Base-by-base conservation (phyloP, 2,888 invertebrate species). In the Timandra comae region DNA sequence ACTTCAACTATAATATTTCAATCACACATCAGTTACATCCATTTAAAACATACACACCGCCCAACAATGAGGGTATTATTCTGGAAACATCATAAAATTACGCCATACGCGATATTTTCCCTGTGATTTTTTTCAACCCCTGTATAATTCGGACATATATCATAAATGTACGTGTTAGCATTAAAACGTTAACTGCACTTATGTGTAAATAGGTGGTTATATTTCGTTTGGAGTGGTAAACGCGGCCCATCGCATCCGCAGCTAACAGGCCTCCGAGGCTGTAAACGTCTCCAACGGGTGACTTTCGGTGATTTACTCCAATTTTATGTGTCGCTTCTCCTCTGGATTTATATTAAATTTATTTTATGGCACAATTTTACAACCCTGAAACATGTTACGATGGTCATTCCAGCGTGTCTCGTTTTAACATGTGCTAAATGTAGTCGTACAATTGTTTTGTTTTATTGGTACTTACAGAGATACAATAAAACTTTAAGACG, bases 291-390 rank as follows among this genome's bases (percentile, higher is more conserved):
- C 67, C 65, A 68, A 60, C 78, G 79, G 66, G 73, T 79, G 82
- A 78, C 81, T 81, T 79, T 75, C 58, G 66, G 80, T 81, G 82
- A 84, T 84, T 84, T 84, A 84, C 79, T 74, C 60, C 78, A 71
- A 80, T 81, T 84, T 84, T 84, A 82, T 82, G 81, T 80, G 79
- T 75, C 78, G 73, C 68, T 69, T 67, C 72, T 68, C 66, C 69
- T 63, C 65, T 65, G 70, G 78, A 76, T 77, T 73, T 77, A 77
- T 78, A 79, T 78, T 78, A 79, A 79, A 77, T 74, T 80, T 79
- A 81, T 79, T 81, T 81, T 79, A 78, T 70, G 67, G 69, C 49
- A 59, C 68, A 65, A 68, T 73, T 79, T 82, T 80, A 82, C 71
- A 77, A 67, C 72, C 63, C 60, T 60, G 60, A 67, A 76, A 63